Percentiles rank a stretch among this genome's conserved stretches.
Evolutionary conservation across 2,113 vertebrate species (phyloP).

Genomic region (Lepus timidus): DNA sequence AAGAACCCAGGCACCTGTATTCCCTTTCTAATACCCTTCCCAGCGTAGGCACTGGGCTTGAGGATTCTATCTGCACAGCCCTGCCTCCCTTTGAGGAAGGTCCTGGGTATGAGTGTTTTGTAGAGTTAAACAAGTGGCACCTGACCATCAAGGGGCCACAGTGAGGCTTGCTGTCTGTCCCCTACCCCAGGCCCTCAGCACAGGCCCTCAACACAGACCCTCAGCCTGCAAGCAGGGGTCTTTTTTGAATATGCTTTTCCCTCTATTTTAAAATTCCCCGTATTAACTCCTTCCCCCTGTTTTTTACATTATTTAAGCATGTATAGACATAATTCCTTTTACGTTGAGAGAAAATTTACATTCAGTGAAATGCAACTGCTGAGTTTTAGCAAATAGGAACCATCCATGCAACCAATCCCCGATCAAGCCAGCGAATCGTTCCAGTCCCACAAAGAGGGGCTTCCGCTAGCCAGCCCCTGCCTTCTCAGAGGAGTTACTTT

Average conservation of each 20-base stretch:
- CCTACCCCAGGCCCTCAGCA: neutral
- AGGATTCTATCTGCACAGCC: neutral
- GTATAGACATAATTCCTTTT: neutral
- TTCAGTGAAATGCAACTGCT: neutral
- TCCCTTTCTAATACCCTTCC: no score
- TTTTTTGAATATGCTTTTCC: no score
- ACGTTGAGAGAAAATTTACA: neutral
- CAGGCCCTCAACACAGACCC: neutral
- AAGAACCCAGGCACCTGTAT: no score
- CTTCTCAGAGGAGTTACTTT: neutral
- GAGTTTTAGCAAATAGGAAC: neutral
- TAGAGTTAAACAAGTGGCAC: rapidly evolving
- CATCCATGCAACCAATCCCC: neutral
- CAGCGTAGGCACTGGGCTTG: neutral
- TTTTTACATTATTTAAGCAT: neutral
- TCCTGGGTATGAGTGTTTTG: rapidly evolving
- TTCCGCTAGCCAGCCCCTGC: neutral
- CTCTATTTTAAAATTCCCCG: neutral
- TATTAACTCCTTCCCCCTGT: neutral
- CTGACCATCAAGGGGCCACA: neutral
- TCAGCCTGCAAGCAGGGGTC: neutral
- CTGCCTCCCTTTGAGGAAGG: rapidly evolving
- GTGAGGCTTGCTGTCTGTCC: neutral
- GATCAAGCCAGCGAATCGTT: neutral
- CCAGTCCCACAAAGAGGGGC: neutral